A percentile compares a stretch with the other conserved stretches of the same genome.
These are phyloP conservation scores for Odontamblyopus rebecca DNA, from an alignment of 2,797 vertebrate species.

Conservation along the genomic window DNA sequence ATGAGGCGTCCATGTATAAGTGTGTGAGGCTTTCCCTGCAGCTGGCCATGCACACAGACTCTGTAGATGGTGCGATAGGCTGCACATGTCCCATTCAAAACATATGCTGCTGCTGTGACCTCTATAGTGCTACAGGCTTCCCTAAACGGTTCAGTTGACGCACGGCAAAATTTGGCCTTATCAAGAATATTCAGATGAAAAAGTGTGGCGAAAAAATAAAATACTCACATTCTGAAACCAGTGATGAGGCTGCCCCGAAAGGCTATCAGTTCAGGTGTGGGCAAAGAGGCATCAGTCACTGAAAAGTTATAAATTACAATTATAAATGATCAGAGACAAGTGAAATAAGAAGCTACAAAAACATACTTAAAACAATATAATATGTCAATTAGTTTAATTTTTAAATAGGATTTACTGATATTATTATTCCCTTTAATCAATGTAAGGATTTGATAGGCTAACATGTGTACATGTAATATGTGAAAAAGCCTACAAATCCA, in stretches of 20 bases:
- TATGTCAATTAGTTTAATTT: too few species aligned
- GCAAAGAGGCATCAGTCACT: constrained; percentile 83
- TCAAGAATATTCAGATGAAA: constrained; percentile 30
- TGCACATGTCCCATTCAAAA: constrained; percentile 67
- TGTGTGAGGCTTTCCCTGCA: constrained; percentile 54
- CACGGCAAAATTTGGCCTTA: constrained; percentile 50
- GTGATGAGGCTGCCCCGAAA: constrained; percentile 75
- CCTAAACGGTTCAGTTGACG: constrained; percentile 37
- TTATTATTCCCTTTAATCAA: too few species aligned
- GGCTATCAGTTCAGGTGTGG: constrained; percentile 53
- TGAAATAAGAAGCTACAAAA: neutral
- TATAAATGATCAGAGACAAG: neutral
- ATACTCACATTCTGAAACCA: constrained; percentile 87
- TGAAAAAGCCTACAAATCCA: neutral
- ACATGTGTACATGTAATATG: neutral
- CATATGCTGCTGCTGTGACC: constrained; percentile 61
- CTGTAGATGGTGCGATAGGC: constrained; percentile 62
- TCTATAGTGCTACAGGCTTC: constrained; percentile 52
- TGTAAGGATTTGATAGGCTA: too few species aligned
- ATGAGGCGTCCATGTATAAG: constrained; percentile 60
- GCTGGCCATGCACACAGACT: constrained; percentile 44
- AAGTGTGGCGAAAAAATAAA: neutral
- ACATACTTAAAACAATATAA: neutral
- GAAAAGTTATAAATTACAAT: constrained; percentile 17
- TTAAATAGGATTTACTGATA: too few species aligned